phyloP scores from a whole-genome alignment of 2,888 invertebrate genomes.

The Ophonus ardosiacus region DNA sequence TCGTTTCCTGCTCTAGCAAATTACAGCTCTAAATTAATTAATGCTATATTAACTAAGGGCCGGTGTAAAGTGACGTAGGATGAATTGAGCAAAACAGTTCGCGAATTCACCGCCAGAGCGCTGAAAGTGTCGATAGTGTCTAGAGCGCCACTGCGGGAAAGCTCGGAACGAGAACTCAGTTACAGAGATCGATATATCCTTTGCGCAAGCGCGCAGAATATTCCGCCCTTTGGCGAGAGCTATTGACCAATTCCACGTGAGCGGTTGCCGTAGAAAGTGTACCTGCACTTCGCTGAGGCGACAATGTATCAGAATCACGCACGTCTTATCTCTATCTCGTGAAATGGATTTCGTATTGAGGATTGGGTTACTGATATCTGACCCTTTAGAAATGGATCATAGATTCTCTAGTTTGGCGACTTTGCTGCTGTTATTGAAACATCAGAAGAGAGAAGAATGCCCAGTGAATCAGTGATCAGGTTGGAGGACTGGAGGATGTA shows the following conservation, averaged over 20 bases:
- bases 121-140: constrained; percentile 49
- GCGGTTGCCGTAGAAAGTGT: constrained; percentile 3
- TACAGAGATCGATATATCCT: constrained; percentile 21
- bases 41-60: constrained; percentile 25
- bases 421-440: constrained; percentile 31
- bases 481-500: background rate
- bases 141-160: constrained; percentile 52
- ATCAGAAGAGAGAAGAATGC: background rate
- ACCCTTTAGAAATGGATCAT: constrained; percentile 37
- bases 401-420: background rate
- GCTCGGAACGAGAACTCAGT: constrained; percentile 35
- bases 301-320: background rate
- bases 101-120: constrained; percentile 40
- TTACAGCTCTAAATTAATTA: constrained; percentile 52
- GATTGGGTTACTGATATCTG: constrained; percentile 37
- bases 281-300: constrained; percentile 5
- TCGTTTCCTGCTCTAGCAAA: constrained; percentile 47
- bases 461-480: constrained; percentile 39
- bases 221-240: background rate
- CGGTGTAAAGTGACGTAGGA: constrained; percentile 42
- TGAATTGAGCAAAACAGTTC: constrained; percentile 49
- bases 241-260: constrained; percentile 38
- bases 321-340: constrained; percentile 18
- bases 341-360: constrained; percentile 12
- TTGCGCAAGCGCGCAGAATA: constrained; percentile 47